phyloP scores from a whole-genome alignment of 1,140 invertebrate species.

The Drosophila lowei region DNA sequence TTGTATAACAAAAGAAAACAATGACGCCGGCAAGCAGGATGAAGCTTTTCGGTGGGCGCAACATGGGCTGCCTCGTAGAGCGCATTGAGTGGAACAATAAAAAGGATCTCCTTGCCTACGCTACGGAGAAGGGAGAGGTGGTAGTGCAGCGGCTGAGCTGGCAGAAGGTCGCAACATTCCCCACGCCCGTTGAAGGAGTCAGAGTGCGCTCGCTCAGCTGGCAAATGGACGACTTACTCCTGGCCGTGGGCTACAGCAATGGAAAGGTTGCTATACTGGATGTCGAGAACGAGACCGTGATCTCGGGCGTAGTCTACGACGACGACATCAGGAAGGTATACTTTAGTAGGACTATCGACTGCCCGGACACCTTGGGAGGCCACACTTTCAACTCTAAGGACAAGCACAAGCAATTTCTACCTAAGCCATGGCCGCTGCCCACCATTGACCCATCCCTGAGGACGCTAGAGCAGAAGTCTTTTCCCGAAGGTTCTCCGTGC shows the following conservation, averaged over 20 bases:
- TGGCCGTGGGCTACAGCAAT: constrained; percentile 89
- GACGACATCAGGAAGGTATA: constrained; percentile 84
- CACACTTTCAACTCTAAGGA: constrained; percentile 64
- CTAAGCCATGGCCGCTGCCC: constrained; percentile 57
- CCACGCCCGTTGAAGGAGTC: constrained; percentile 88
- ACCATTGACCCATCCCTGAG: constrained; percentile 68
- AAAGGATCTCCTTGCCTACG: constrained; percentile 95
- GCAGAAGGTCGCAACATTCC: constrained; percentile 95
- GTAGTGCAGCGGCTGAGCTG: constrained; percentile 94
- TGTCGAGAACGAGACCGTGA: constrained; percentile 93
- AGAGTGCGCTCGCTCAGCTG: constrained; percentile 90
- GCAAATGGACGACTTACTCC: constrained; percentile 96
- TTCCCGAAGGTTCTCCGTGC: constrained; percentile 89
- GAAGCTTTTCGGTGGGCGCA: constrained; percentile 93
- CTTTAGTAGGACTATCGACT: constrained; percentile 84
- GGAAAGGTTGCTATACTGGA: constrained; percentile 90
- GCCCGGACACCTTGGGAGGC: constrained; percentile 43
- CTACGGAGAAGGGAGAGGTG: constrained; percentile 94
- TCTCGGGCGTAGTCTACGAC: constrained; percentile 87
- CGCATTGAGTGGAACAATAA: constrained; percentile 96
- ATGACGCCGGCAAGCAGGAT: constrained; percentile 85
- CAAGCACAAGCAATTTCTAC: constrained; percentile 58
- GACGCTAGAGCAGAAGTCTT: constrained; percentile 85
- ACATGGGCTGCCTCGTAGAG: constrained; percentile 91
- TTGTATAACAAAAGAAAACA: neutral